phyloP scores from a whole-genome alignment of 2,797 vertebrate species.

The Rhadinocentrus ornatus region DNA sequence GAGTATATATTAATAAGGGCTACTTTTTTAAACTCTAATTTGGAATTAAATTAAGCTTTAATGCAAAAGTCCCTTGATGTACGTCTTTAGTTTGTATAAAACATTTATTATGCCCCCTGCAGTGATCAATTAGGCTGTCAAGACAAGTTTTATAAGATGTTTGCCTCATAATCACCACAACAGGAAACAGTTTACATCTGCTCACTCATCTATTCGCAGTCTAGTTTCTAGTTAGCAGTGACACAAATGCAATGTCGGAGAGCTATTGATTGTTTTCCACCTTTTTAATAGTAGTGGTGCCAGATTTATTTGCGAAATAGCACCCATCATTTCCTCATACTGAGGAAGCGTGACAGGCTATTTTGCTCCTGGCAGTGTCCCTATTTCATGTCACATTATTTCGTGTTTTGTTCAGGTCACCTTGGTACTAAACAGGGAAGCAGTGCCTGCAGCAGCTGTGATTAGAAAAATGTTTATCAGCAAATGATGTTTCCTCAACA shows the following conservation, averaged over 20 bases:
- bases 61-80: conserved; percentile 70
- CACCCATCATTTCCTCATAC: conserved; percentile 77
- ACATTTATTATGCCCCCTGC: conserved; percentile 76
- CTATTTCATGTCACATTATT: conserved; percentile 81
- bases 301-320: conserved; percentile 75
- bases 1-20: conserved; percentile 53
- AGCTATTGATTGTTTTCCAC: conserved; percentile 68
- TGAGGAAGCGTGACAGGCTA: conserved; percentile 69
- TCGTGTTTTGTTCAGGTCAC: conserved; percentile 79
- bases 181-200: conserved; percentile 61
- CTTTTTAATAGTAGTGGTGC: conserved; percentile 64
- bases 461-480: conserved; percentile 83
- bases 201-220: conserved; percentile 53
- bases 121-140: conserved; percentile 82
- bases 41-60: conserved; percentile 76
- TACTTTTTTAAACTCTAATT: conserved; percentile 64
- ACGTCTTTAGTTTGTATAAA: conserved; percentile 51
- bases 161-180: conserved; percentile 70
- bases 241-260: conserved; percentile 59
- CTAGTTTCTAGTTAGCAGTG: conserved; percentile 59
- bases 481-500: conserved; percentile 76
- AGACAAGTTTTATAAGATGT: conserved; percentile 78
- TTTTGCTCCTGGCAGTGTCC: conserved; percentile 78
- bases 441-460: conserved; percentile 79
- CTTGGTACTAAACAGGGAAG: conserved; percentile 76